Conservation (phyloP, 35 echinoderm and acorn worm genomes). For the Apostichopus californicus region DNA sequence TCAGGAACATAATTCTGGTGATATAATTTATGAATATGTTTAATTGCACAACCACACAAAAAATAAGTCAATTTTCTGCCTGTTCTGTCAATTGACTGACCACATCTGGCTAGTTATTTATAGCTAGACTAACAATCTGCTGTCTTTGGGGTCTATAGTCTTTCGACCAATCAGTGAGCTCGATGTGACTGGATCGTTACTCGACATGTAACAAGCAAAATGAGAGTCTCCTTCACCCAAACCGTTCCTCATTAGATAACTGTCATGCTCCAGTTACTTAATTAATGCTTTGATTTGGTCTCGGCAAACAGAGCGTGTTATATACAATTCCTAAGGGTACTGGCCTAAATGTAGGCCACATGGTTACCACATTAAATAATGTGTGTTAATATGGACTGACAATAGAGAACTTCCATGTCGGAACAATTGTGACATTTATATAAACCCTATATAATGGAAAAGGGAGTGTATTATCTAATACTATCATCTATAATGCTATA, state of each 20-base stretch:
- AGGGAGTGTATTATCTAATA: too few relatives aligned
- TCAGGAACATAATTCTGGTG: too few relatives aligned
- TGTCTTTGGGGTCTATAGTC: background rate
- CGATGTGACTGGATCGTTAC: background rate
- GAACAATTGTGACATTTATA: too few relatives aligned
- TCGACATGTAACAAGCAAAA: background rate
- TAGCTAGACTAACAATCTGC: background rate
- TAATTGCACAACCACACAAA: too few relatives aligned
- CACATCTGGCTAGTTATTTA: background rate
- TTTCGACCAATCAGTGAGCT: background rate
- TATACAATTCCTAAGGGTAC: constrained; percentile 29
- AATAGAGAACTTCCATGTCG: too few relatives aligned
- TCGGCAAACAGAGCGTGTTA: constrained; percentile 38
- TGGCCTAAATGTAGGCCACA: constrained; percentile 43
- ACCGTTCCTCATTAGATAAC: constrained; percentile 34
- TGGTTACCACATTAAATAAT: constrained; percentile 27
- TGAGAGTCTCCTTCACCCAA: background rate
- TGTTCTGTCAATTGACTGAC: too few relatives aligned
- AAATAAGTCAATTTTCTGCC: too few relatives aligned
- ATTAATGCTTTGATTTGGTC: constrained; percentile 58
- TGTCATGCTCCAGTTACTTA: constrained; percentile 37
- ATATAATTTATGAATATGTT: too few relatives aligned
- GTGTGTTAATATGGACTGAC: background rate
- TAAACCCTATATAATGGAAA: too few relatives aligned
- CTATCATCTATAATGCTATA: too few relatives aligned